phyloP scores from a whole-genome alignment of 2,888 invertebrate genomes.

The Tanypteryx hageni region DNA sequence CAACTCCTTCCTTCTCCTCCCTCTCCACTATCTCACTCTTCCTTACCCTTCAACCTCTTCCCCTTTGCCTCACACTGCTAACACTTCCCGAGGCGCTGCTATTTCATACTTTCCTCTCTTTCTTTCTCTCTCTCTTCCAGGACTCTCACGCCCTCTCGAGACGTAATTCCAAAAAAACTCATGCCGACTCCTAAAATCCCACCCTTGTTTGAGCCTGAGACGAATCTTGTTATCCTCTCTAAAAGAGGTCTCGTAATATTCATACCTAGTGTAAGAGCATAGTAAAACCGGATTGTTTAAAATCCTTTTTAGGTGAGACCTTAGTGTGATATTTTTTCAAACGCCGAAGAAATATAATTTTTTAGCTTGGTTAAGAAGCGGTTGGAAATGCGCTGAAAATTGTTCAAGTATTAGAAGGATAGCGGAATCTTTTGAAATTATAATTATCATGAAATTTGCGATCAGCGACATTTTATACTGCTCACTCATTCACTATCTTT shows the following conservation, averaged over 20 bases:
- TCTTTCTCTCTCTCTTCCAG: background rate
- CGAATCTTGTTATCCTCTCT: conserved; percentile 40
- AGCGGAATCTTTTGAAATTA: too few species aligned
- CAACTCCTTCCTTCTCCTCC: background rate
- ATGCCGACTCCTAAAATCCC: background rate
- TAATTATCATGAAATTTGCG: too few species aligned
- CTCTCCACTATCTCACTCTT: too few species aligned
- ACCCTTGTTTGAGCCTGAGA: background rate
- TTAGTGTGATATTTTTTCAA: too few species aligned
- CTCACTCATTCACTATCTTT: too few species aligned
- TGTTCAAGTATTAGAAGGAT: too few species aligned
- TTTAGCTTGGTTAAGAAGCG: too few species aligned
- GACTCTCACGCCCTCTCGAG: conserved; percentile 40
- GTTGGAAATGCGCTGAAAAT: too few species aligned
- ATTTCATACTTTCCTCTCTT: background rate
- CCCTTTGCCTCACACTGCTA: background rate
- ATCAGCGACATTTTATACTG: too few species aligned
- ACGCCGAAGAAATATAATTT: too few species aligned
- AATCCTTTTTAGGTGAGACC: too few species aligned
- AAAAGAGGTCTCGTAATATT: background rate
- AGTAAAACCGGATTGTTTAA: too few species aligned
- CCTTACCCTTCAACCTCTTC: background rate
- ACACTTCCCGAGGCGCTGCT: background rate
- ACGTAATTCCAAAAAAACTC: background rate
- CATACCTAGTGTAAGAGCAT: background rate